These are phyloP conservation scores for Brenthis hecate DNA, from an alignment of 2,888 invertebrate genomes.

Conservation along the genomic window DNA sequence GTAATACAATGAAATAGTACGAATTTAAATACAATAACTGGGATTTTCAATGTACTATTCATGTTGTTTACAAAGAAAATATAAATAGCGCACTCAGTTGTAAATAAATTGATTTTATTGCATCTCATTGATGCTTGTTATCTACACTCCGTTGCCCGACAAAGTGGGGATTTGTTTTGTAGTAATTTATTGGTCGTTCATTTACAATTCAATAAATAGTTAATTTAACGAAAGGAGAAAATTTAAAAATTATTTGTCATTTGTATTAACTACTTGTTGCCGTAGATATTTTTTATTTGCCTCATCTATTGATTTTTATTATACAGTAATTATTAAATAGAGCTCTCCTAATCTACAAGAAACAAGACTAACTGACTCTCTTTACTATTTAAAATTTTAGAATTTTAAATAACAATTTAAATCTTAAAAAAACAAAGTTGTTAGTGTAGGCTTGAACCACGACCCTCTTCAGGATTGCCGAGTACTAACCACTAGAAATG, in stretches of 20 bases:
- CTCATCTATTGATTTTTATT: not conserved
- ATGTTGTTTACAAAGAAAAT: constrained; percentile 31
- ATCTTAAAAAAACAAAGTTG: constrained; percentile 7
- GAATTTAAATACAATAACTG: constrained; percentile 9
- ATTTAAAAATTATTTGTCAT: not conserved
- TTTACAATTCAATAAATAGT: constrained; percentile 27
- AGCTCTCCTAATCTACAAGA: not conserved
- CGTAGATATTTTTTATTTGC: not conserved
- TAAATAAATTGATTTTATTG: constrained; percentile 35
- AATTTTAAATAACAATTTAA: constrained; percentile 13
- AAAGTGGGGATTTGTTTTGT: constrained; percentile 33
- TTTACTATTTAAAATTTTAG: constrained; percentile 1
- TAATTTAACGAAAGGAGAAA: not conserved
- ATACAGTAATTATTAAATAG: not conserved
- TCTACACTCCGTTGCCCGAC: constrained; percentile 33
- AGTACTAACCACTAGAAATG: constrained; percentile 14
- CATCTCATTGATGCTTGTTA: constrained; percentile 36
- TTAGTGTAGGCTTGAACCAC: constrained; percentile 2
- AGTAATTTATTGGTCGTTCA: constrained; percentile 28
- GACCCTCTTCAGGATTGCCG: constrained; percentile 14
- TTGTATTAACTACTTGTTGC: not conserved
- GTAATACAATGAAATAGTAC: constrained; percentile 3
- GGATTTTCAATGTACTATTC: constrained; percentile 10
- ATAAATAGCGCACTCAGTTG: constrained; percentile 38
- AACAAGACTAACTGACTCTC: not conserved